Evolutionary conservation across 2,797 vertebrate genomes (phyloP).

Genomic region (Psittacula derbiana): DNA sequence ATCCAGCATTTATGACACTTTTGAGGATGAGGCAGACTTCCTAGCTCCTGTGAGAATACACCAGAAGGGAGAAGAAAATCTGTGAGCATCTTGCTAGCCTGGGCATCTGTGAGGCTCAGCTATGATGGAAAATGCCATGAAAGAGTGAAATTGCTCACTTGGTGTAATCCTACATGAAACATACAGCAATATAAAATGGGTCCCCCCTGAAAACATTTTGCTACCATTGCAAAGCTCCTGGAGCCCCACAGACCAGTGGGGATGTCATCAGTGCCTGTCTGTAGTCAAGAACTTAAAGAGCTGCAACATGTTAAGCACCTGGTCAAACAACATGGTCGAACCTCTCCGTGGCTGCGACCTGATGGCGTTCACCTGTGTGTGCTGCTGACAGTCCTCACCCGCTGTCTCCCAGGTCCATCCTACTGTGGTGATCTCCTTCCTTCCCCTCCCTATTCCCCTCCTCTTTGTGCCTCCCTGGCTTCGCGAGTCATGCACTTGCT

Average conservation of each 20-base stretch:
- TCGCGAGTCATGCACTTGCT: background rate
- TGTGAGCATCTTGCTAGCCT: background rate
- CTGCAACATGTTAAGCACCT: background rate
- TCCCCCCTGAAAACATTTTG: background rate
- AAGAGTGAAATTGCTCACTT: background rate
- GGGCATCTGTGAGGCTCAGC: constrained; percentile 3
- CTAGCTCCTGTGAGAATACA: background rate
- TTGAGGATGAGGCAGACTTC: background rate
- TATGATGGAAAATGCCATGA: background rate
- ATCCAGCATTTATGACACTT: background rate
- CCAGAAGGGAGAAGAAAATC: background rate
- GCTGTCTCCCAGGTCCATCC: background rate
- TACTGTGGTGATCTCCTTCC: background rate
- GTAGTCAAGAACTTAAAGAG: background rate
- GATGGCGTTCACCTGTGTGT: background rate
- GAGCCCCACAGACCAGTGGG: background rate
- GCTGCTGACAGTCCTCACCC: background rate
- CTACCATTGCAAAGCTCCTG: background rate
- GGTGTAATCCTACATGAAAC: background rate
- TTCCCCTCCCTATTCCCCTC: background rate
- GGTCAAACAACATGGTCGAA: accelerated
- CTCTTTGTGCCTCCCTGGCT: background rate
- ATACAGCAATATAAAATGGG: accelerated
- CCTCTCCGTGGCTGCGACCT: background rate
- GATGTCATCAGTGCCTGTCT: background rate